A percentile compares a stretch with the other conserved stretches of the same genome.
Conservation (phyloP, 1,140 invertebrate species). For the Zaprionus kolodkinae region DNA sequence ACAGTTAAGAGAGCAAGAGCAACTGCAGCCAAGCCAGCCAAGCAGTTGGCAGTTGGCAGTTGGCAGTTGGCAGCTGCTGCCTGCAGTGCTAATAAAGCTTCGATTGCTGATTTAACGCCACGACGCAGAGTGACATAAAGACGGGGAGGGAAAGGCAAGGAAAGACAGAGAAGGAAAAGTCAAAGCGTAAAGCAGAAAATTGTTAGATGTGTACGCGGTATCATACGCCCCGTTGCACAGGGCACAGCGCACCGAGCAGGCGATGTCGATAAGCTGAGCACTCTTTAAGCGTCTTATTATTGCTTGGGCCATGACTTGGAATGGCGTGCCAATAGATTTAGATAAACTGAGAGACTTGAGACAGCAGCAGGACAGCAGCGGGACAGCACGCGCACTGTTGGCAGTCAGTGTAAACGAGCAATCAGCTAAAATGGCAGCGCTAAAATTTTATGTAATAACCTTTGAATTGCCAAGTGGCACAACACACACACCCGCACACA, state of each 20-base stretch:
- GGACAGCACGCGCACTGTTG: constrained; percentile 20
- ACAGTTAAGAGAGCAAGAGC: constrained; percentile 55
- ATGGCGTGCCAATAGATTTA: constrained; percentile 77
- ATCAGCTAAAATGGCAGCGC: constrained; percentile 79
- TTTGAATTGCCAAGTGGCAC: constrained; percentile 77
- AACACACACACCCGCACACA: not conserved
- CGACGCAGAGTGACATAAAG: constrained; percentile 19
- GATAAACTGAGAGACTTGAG: constrained; percentile 56
- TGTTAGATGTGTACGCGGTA: constrained; percentile 44
- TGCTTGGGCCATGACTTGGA: constrained; percentile 37
- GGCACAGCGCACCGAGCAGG: constrained; percentile 28
- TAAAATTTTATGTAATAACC: constrained; percentile 83
- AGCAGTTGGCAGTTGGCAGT: constrained; percentile 38
- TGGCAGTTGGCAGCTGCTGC: constrained; percentile 40
- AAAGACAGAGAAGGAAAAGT: not conserved
- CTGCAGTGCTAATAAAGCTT: constrained; percentile 79
- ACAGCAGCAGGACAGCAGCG: not conserved
- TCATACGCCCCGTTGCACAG: constrained; percentile 72
- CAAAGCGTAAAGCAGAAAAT: constrained; percentile 49
- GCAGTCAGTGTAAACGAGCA: constrained; percentile 60
- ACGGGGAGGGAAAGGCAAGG: not conserved
- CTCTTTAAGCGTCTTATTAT: constrained; percentile 72
- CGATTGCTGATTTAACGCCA: constrained; percentile 79
- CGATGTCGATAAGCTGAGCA: constrained; percentile 74
- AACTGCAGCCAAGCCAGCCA: constrained; percentile 34